These are phyloP conservation scores for Idaea dimidiata DNA, from an alignment of 2,888 invertebrate genomes.

Conservation along the genomic window DNA sequence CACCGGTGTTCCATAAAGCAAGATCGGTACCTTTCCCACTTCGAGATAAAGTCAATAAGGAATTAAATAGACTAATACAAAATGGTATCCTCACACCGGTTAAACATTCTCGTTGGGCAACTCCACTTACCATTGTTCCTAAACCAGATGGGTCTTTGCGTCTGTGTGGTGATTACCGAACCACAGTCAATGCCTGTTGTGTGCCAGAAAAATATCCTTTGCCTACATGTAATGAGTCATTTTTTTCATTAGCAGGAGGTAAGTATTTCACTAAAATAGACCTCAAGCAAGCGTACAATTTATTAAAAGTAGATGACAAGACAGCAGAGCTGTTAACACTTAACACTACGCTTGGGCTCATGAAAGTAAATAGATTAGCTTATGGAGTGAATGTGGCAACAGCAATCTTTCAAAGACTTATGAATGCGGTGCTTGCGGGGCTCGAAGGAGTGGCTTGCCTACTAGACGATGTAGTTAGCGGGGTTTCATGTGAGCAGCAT, in stretches of 20 bases:
- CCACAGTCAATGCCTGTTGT: slow-evolving; percentile 23
- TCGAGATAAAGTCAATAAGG: too few relatives aligned
- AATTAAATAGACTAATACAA: too few relatives aligned
- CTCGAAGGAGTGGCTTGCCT: slow-evolving; percentile 5
- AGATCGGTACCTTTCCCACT: too few relatives aligned
- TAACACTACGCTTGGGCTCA: slow-evolving; percentile 25
- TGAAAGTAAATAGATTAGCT: slow-evolving; percentile 26
- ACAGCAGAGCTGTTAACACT: slow-evolving; percentile 26
- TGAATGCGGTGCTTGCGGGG: slow-evolving; percentile 18
- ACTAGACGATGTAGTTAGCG: neutral
- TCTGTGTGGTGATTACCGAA: slow-evolving; percentile 14
- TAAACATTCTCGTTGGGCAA: too few relatives aligned
- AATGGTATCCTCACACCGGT: too few relatives aligned
- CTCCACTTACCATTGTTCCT: too few relatives aligned
- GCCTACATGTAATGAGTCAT: slow-evolving; percentile 22
- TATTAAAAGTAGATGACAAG: slow-evolving; percentile 16
- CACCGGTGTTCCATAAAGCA: too few relatives aligned
- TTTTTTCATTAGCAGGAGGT: slow-evolving; percentile 22
- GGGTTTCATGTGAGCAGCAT: too few relatives aligned
- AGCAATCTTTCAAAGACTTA: slow-evolving; percentile 23
- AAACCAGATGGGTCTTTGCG: too few relatives aligned
- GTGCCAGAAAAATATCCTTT: slow-evolving; percentile 23
- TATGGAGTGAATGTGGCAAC: slow-evolving; percentile 25
- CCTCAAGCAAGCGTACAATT: slow-evolving; percentile 27
- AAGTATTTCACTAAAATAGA: slow-evolving; percentile 26